phyloP scores from a whole-genome alignment of 2,113 vertebrate species.

The Pandion haliaetus region DNA sequence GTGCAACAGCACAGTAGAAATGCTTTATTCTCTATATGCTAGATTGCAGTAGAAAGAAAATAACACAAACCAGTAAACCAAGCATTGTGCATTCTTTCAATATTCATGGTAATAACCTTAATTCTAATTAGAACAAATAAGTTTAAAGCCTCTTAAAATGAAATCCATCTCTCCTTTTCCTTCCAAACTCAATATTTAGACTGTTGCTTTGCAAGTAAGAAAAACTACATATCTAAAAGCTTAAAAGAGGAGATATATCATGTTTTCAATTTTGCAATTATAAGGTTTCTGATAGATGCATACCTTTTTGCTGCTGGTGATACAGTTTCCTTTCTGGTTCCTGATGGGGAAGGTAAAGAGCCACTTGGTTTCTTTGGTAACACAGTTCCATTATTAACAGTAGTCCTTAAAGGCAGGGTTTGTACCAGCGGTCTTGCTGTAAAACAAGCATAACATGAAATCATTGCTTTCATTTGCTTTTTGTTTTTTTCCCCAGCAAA shows the following conservation, averaged over 20 bases:
- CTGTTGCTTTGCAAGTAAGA: not conserved
- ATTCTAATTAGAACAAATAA: not conserved
- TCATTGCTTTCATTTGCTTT: not conserved
- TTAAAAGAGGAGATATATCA: not conserved
- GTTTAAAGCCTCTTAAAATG: not conserved
- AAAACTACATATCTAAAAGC: not conserved
- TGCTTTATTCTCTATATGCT: not conserved
- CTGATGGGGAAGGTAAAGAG: conserved; percentile 89
- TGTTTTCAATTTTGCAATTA: not conserved
- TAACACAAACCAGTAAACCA: not conserved
- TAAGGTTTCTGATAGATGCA: not conserved
- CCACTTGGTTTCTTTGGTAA: conserved; percentile 92
- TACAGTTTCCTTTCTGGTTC: conserved; percentile 84
- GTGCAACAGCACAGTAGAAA: not conserved
- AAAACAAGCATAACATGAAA: conserved; percentile 30
- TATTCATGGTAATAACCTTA: not conserved
- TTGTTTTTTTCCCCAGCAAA: not conserved
- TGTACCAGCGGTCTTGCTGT: conserved; percentile 92
- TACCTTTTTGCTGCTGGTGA: conserved; percentile 86
- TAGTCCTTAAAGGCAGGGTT: conserved; percentile 87
- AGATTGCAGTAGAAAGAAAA: not conserved
- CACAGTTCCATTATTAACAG: conserved; percentile 92
- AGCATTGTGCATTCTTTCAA: not conserved
- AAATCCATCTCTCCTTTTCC: not conserved
- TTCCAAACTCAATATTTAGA: not conserved